Percentiles rank a stretch among this genome's conserved stretches.
Evolutionary conservation across 2,888 invertebrate species (phyloP).

Genomic region (Salpingus planirostris): DNA sequence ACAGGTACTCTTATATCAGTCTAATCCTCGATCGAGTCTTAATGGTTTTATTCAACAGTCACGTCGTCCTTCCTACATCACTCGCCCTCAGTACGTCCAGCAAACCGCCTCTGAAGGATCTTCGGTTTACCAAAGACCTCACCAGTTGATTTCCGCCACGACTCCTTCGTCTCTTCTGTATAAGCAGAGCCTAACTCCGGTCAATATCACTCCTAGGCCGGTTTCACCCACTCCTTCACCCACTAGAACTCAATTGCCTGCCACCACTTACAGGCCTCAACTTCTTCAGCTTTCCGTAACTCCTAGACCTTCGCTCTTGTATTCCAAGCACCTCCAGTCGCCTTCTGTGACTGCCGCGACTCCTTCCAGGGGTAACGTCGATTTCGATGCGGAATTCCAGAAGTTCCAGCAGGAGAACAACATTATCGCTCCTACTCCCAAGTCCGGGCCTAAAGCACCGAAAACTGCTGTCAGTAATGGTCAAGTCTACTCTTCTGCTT

Average conservation of each 20-base stretch:
- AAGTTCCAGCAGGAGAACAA: slow-evolving; percentile 60
- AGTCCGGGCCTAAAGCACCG: slow-evolving; percentile 33
- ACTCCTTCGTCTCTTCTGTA: slow-evolving; percentile 39
- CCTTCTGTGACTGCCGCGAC: slow-evolving; percentile 31
- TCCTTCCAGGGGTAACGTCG: slow-evolving; percentile 38
- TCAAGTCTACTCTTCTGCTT: slow-evolving; percentile 68
- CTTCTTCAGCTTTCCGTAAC: slow-evolving; percentile 52
- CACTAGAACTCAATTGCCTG: slow-evolving; percentile 48
- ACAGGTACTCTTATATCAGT: no score
- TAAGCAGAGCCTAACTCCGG: slow-evolving; percentile 41
- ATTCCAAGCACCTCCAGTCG: slow-evolving; percentile 31
- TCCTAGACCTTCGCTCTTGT: slow-evolving; percentile 42
- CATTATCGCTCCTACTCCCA: slow-evolving; percentile 45
- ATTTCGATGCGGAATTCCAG: slow-evolving; percentile 69
- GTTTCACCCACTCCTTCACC: slow-evolving; percentile 36
- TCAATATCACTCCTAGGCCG: slow-evolving; percentile 55
- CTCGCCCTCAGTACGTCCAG: slow-evolving; percentile 34
- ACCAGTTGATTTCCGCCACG: slow-evolving; percentile 43
- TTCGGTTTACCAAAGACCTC: slow-evolving; percentile 27
- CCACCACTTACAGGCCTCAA: slow-evolving; percentile 59
- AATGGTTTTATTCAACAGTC: slow-evolving; percentile 27
- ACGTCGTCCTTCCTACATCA: slow-evolving; percentile 36
- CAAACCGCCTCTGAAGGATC: slow-evolving; percentile 23
- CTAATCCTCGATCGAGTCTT: no score
- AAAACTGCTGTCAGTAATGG: slow-evolving; percentile 35